Base-by-base conservation (phyloP, 2,797 vertebrate genomes). In the Sebastes dallii region DNA sequence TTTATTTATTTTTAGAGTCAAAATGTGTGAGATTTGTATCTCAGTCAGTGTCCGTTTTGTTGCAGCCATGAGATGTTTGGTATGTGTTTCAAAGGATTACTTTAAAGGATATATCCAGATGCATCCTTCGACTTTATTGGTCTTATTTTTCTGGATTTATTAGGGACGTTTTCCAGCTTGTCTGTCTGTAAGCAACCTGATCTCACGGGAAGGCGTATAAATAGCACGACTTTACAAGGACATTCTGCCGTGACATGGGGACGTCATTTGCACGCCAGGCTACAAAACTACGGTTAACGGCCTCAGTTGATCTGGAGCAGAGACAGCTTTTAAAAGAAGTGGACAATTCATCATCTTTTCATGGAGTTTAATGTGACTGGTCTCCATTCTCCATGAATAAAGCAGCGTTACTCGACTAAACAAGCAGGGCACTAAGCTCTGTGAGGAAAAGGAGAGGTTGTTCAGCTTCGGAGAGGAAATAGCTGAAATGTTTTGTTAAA, bases 1-100 rank as follows among this genome's bases (percentile, higher is more conserved):
- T 24, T 22, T 29, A 16, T 24, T 32, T 5, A 36, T 75, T 79
- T 81, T 66, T 27, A 62, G 25, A 72, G 85, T 18, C 32, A 58
- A 78, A 61, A 56, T n/a, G 73, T 62, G 68, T 34, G 29, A 78
- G 14, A 54, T 80, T 69, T 60, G 14, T 22, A 18, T 22, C 11
- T 80, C 22, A 1, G 30, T 72, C 64, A 22, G 9, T n/a, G 56
- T 50, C 3, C 72, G 8, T 52, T 34, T 36, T 29, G 6, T 27
- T 58, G 13, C 20, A 11, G 60, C 30, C 60, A 20, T 34, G 30
- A 74, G 60, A 34, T 22, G 71, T 55, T 42, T 46, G 8, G 7
- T 50, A 0, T 18, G 13, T 32, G 24, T 55, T 62, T 61, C 55
- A 25, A 3, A 25, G 29, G 8, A 20, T 78, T 55, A 34, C 39